These are phyloP conservation scores for Myodes glareolus DNA, from an alignment of 2,113 vertebrate species.

Conservation along the genomic window DNA sequence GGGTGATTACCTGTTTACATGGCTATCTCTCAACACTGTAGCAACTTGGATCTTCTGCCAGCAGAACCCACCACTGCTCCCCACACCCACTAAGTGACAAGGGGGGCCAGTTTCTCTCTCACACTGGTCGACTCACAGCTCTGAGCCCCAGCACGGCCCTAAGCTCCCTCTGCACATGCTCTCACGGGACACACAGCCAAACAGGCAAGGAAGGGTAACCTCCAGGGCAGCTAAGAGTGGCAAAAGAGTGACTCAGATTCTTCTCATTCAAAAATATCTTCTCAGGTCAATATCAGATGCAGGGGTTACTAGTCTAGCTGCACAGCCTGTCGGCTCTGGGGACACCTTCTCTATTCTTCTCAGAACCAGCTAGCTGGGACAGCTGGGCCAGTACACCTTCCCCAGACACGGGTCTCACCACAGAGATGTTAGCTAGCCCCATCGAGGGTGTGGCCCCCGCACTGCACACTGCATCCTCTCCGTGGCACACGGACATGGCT, in stretches of 20 bases:
- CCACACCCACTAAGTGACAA: background rate
- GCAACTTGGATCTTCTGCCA: background rate
- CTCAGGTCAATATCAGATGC: background rate
- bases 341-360: background rate
- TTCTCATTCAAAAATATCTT: background rate
- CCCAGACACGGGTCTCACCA: conserved; percentile 89
- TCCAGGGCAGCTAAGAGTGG: background rate
- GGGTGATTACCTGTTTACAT: background rate
- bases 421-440: conserved; percentile 94
- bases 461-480: conserved; percentile 69
- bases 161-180: background rate
- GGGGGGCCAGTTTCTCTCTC: background rate
- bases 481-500: conserved; percentile 83
- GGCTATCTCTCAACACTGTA: background rate
- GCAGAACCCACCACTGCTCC: background rate
- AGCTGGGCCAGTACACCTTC: background rate
- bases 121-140: background rate
- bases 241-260: background rate
- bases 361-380: background rate
- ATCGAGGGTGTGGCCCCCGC: conserved; percentile 88
- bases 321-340: background rate
- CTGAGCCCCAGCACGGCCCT: background rate
- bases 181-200: background rate
- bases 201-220: background rate
- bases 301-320: background rate